Base-by-base conservation (phyloP, 2,797 vertebrate species). In the Ispidina picta region DNA sequence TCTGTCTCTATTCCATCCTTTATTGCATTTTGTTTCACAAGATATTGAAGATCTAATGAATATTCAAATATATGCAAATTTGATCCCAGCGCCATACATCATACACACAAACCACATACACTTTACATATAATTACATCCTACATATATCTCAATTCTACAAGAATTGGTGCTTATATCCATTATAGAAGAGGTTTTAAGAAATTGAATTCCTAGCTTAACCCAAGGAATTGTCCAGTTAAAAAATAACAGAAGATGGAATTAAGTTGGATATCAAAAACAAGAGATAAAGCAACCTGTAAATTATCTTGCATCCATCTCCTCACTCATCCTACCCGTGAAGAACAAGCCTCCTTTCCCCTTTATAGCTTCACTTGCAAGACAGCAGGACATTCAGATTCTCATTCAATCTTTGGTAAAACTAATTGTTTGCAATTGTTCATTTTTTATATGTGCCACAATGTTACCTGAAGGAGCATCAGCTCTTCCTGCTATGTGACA, bases 51-150 rank as follows among this genome's bases (percentile, higher is more conserved):
- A 73, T 81, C 82, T 90, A 77, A 94, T 96, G 90, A 95, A 93
- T 96, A 95, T 93, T 95, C 90, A 95, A 83, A 95, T 75, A 63
- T 93, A 92, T 92, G 79, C 90, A 93, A 83, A 94, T 93, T 52
- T 4, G 11, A 1, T 58, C 44, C 48, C 52, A 66, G 63, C 55
- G 31, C 59, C 51, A 75, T 92, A 70, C 48, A 85, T 93, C 56
- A 69, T 46, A 59, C 82, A 79, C 66, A 72, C 33, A 71, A 62
- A 77, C 44, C 51, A 84, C 78, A 75, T 68, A 68, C 43, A 49
- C 59, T 79, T 86, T 92, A 85, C 65, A 43, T 81, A 64, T 54
- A 70, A 78, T 78, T 92, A 56, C n/a, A 49, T 63, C 48, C 62
- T 85, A 28, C 33, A 78, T 89, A 46, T 83, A 66, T 72, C 66